These are phyloP conservation scores for Phalloptychus januarius DNA, from an alignment of 2,797 vertebrate genomes.

Conservation along the genomic window DNA sequence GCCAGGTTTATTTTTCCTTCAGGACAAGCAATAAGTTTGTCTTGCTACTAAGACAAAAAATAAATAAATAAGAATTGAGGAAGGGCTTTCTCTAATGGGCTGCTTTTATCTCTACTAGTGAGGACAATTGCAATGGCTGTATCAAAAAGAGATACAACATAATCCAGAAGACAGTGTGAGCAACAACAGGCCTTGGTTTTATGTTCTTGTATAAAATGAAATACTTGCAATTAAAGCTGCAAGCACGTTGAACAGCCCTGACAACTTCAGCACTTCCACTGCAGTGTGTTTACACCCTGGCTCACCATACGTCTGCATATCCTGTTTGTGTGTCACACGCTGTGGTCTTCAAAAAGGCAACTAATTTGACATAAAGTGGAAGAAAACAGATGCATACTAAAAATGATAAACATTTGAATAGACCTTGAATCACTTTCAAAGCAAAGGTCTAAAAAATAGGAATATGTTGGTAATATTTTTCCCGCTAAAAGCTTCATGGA, in stretches of 20 bases:
- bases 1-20: conserved; percentile 33
- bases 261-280: background rate
- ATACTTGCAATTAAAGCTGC: background rate
- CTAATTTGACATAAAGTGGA: background rate
- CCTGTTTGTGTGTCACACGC: background rate
- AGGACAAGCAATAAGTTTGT: conserved; percentile 39
- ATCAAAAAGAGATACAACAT: background rate
- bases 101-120: background rate
- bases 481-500: conserved; percentile 18
- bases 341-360: background rate
- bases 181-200: background rate
- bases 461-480: background rate
- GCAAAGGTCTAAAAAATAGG: background rate
- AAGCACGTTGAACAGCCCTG: background rate
- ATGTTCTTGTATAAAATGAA: background rate
- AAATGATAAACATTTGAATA: background rate
- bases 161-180: background rate
- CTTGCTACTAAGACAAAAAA: conserved; percentile 28
- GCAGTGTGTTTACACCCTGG: background rate
- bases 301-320: background rate
- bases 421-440: background rate
- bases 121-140: background rate
- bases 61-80: conserved; percentile 18
- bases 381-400: background rate
- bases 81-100: conserved; percentile 34